Base-by-base conservation (phyloP, 1,140 invertebrate species). In the Maconellicoccus hirsutus region DNA sequence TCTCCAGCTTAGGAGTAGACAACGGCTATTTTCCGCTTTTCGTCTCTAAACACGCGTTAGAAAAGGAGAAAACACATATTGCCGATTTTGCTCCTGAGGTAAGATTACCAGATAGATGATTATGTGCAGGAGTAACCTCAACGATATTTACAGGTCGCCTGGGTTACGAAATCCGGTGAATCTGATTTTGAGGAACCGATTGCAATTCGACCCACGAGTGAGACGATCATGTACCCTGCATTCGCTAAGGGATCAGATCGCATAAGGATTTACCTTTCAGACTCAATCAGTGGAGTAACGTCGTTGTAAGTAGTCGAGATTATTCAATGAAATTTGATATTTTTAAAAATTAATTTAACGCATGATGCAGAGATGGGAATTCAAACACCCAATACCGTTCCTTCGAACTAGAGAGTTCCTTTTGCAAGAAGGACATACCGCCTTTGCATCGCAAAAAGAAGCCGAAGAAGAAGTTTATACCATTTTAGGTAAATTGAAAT, bases 21-120 rank as follows among this genome's bases (percentile, higher is more conserved):
- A 98, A 99, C 79, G 93, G 92, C 76, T 99, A 98, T 77, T 99
- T 99, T 80, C 98, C 98, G 0, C 97, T 98, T 77, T 99, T 99
- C 80, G 96, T 99, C 0, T 95, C 94, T 0, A 84, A 87, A 76
- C 80, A 84, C 25, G 95, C 90, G 1, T 80, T 99, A 10, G 95
- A 99, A 77, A 93, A 89, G 78, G 98, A 99, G 78, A 98, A 99
- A 80, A 85, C 86, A 6, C 98, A 99, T 77, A 95, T 99, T 76
- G 91, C 91, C 70, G 98, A 99, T 82, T 99, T 99, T 82, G 91
- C 97, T 2, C 98, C 98, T 0, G 98, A 99, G 83, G 94, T 87
- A 79, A 72, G 72, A 59, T 33, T 3, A 3, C 29, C 12, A 3
- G 12, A 33, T 6, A 33, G 29, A 33, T n/a, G n/a, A 33, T 52